Evolutionary conservation across 2,888 invertebrate species (phyloP).

Genomic region (Chorisops tibialis): DNA sequence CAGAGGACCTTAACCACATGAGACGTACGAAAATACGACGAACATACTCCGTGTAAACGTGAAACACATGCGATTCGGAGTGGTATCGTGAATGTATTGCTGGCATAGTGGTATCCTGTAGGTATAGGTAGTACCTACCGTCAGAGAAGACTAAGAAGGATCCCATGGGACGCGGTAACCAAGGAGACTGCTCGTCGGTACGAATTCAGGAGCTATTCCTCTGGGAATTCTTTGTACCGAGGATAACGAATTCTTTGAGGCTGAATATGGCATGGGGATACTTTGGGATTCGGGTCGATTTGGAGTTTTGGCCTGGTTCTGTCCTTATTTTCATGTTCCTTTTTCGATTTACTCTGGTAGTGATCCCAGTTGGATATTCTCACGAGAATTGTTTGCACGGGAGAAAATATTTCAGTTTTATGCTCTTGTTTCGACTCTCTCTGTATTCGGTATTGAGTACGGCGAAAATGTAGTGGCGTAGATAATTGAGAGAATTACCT

Average conservation of each 20-base stretch:
- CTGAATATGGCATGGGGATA: slow-evolving; percentile 17
- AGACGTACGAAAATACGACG: slow-evolving; percentile 11
- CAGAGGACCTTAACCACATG: slow-evolving; percentile 5
- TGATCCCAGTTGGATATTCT: slow-evolving; percentile 2
- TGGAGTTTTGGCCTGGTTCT: slow-evolving; percentile 15
- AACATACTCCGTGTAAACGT: slow-evolving; percentile 6
- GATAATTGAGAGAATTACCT: too few species aligned
- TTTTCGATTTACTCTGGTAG: neutral
- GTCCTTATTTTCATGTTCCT: slow-evolving; percentile 14
- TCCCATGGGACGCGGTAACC: slow-evolving; percentile 26
- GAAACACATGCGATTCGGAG: slow-evolving; percentile 29
- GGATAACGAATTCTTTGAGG: slow-evolving; percentile 31
- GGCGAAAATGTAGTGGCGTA: too few species aligned
- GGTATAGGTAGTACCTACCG: slow-evolving; percentile 4
- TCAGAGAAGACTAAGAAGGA: slow-evolving; percentile 11
- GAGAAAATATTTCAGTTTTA: slow-evolving; percentile 5
- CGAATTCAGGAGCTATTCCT: slow-evolving; percentile 17
- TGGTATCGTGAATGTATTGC: slow-evolving; percentile 1
- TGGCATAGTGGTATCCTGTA: too few species aligned
- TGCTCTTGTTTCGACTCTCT: slow-evolving; percentile 3
- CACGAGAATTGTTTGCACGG: slow-evolving; percentile 12
- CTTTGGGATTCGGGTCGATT: slow-evolving; percentile 18
- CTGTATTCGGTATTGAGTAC: too few species aligned
- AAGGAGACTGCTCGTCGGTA: slow-evolving; percentile 22
- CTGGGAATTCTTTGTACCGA: slow-evolving; percentile 21